Conservation (phyloP, 30 jellyfish, hydroid and myxozoan species). For the Nemopilema nomurai region DNA sequence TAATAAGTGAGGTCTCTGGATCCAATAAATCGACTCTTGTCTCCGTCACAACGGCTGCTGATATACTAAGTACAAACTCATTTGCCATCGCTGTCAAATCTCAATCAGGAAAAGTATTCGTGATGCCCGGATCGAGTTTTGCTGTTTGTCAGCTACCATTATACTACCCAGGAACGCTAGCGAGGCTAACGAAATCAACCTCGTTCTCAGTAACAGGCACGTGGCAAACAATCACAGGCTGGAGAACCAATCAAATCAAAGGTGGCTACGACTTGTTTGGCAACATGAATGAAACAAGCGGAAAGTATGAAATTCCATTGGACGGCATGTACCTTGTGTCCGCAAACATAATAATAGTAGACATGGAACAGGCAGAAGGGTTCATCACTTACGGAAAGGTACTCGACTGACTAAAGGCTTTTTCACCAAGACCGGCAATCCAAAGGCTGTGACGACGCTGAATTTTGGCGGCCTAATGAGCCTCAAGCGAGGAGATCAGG, state of each 20-base stretch:
- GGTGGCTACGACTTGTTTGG: constrained; percentile 83
- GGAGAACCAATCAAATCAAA: constrained; percentile 60
- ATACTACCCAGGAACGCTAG: constrained; percentile 70
- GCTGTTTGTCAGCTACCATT: constrained; percentile 45
- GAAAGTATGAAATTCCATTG: constrained; percentile 49
- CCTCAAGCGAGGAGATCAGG: constrained; percentile 53
- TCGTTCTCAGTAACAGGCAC: constrained; percentile 12
- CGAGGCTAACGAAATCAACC: constrained; percentile 29
- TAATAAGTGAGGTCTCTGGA: constrained; percentile 6
- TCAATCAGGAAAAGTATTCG: constrained; percentile 13
- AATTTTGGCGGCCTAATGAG: constrained; percentile 73
- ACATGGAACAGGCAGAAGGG: constrained; percentile 54
- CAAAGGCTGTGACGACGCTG: constrained; percentile 60
- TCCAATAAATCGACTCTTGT: constrained; percentile 1
- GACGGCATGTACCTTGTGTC: constrained; percentile 73
- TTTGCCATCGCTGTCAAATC: constrained; percentile 38
- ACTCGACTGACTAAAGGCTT: constrained; percentile 55
- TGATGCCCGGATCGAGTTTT: constrained; percentile 61
- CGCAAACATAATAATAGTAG: constrained; percentile 62
- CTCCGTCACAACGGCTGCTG: constrained; percentile 45
- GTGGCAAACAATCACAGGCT: constrained; percentile 38
- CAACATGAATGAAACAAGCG: constrained; percentile 51
- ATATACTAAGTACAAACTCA: constrained; percentile 21
- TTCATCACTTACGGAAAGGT: constrained; percentile 41
- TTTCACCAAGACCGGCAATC: constrained; percentile 67